Base-by-base conservation (phyloP, 2,113 vertebrate genomes). In the Bos indicus region DNA sequence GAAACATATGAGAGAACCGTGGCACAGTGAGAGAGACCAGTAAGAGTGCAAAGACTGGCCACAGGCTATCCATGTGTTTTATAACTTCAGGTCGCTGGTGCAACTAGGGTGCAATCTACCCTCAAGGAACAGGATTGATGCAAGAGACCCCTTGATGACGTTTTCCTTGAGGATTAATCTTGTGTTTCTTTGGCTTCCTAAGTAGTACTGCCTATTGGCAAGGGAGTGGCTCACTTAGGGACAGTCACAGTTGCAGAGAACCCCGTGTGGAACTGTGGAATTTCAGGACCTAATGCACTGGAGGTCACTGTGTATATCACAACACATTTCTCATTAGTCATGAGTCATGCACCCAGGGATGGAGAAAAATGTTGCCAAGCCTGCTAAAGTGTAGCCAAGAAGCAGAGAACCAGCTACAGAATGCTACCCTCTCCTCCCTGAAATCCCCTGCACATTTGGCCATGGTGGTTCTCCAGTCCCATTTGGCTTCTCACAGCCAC, bases 31-130 rank as follows among this genome's bases (percentile, higher is more conserved):
- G 6, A 3, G 0, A 94, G 52, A 59, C 78, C 23, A 60, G 26
- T 1, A 1, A 23, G 21, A 59, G 33, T 2, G 1, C 12, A 16
- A n/a, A 85, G 21, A 25, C 2, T 2, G 51, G 48, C 11, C 52
- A n/a, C 0, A 0, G n/a, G 23, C 15, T 16, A 0, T 2, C 9
- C n/a, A 1, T 0, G 2, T 4, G 64, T 36, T 46, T 57, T 40
- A 57, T 5, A 28, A 3, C 2, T 8, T 60, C 54, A 2, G 0
- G 1, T 19, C 26, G 46, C 28, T 40, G 60, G n/a, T 4, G 28
- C 19, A 64, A 48, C 33, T 28, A 26, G 30, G 88, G 88, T 1
- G 2, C 2, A 2, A 17, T 40, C 33, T 21, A 13, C 15, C 48
- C 36, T 51, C 4, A 3, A 48, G 80, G 59, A 74, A 87, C 36